phyloP scores from a whole-genome alignment of 2,113 vertebrate species.

The Polyodon spathula region DNA sequence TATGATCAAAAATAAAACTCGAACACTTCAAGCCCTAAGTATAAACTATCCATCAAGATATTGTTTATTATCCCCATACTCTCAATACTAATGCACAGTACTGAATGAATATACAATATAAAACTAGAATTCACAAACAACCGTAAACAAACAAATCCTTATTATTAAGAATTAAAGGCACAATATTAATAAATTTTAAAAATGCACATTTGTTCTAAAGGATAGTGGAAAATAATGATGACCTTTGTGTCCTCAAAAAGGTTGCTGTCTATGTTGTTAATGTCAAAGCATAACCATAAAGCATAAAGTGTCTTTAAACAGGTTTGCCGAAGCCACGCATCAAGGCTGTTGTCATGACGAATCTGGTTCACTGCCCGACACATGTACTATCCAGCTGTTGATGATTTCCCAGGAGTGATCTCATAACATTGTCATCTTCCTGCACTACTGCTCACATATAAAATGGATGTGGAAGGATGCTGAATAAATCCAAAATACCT shows the following conservation, averaged over 20 bases:
- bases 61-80: no score
- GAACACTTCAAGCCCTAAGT: no score
- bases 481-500: not conserved
- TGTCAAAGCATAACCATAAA: not conserved
- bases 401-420: constrained; percentile 6
- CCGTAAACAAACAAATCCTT: no score
- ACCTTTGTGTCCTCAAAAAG: not conserved
- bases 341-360: constrained; percentile 3
- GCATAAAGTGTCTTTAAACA: not conserved
- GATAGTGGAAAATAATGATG: not conserved
- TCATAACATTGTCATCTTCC: not conserved
- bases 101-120: no score
- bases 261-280: not conserved
- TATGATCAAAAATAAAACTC: no score
- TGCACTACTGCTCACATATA: constrained; percentile 5
- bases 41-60: no score
- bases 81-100: no score
- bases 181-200: not conserved
- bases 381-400: constrained; percentile 10
- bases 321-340: constrained; percentile 4
- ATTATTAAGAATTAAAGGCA: no score
- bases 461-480: constrained; percentile 2
- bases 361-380: constrained; percentile 8
- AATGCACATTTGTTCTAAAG: not conserved
- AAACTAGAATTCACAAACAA: no score